Conservation (phyloP, 2,888 invertebrate genomes). For the Entomobrya multifasciata region DNA sequence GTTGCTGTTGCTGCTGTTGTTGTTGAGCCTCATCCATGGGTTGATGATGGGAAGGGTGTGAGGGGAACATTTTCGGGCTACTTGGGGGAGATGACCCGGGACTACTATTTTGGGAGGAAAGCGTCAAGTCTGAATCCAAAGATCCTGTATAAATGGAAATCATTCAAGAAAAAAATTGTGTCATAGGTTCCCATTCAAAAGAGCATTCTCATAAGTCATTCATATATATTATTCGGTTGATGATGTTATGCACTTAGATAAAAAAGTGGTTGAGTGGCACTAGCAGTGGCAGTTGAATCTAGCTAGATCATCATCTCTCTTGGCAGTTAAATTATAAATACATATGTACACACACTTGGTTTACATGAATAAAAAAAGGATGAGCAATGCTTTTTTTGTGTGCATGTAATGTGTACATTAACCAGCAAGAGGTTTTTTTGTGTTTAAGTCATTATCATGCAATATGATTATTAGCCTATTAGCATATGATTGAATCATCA, state of each 20-base stretch:
- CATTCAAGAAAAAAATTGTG: too few relatives aligned
- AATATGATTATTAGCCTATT: constrained; percentile 69
- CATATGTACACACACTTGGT: background rate
- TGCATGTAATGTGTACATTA: background rate
- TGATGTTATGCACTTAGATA: too few relatives aligned
- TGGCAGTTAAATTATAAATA: background rate
- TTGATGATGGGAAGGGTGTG: constrained; percentile 79
- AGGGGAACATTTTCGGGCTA: constrained; percentile 80
- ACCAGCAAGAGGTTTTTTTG: constrained; percentile 19
- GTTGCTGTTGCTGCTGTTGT: constrained; percentile 82
- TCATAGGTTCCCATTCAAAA: too few relatives aligned
- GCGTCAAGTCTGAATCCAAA: constrained; percentile 80
- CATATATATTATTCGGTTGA: too few relatives aligned
- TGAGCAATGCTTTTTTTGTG: background rate
- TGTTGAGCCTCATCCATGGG: constrained; percentile 81
- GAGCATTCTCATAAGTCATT: too few relatives aligned
- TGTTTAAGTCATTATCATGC: constrained; percentile 50
- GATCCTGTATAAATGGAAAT: constrained; percentile 81
- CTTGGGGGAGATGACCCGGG: constrained; percentile 82
- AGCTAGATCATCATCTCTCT: too few relatives aligned
- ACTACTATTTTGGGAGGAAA: constrained; percentile 84
- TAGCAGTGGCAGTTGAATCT: background rate
- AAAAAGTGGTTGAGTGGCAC: too few relatives aligned
- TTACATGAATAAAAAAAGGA: background rate
- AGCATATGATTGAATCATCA: constrained; percentile 73